Evolutionary conservation across 2,797 vertebrate species (phyloP).

Genomic region (Arrhamphus sclerolepis): DNA sequence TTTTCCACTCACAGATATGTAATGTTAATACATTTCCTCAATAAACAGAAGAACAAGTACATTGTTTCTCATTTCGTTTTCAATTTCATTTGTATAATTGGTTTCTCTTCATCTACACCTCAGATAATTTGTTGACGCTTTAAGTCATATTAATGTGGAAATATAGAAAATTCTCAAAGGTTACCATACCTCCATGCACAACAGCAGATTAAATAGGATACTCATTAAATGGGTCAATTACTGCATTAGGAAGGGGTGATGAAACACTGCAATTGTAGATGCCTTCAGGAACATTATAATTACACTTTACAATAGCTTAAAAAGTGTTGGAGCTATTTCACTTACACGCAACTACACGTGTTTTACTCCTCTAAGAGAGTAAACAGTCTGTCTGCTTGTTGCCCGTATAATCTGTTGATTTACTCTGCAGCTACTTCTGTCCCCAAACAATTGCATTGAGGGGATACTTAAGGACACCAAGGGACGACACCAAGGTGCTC

Average conservation of each 20-base stretch:
- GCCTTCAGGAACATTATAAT: constrained; percentile 9
- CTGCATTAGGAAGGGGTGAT: constrained; percentile 2
- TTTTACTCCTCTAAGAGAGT: constrained; percentile 15
- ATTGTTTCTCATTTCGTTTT: not conserved
- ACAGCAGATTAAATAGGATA: not conserved
- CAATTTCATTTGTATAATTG: not conserved
- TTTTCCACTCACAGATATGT: not conserved
- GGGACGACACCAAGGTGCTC: too few relatives aligned
- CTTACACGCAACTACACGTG: constrained; percentile 24
- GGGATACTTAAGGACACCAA: too few relatives aligned
- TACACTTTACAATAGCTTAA: constrained; percentile 6
- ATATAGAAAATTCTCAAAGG: not conserved
- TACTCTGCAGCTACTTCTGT: not conserved
- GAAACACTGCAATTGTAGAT: not conserved
- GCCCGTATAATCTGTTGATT: not conserved
- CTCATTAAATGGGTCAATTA: constrained; percentile 22
- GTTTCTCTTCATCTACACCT: constrained; percentile 1
- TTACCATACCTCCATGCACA: not conserved
- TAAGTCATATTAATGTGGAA: constrained; percentile 5
- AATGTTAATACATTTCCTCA: not conserved
- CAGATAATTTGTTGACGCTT: constrained; percentile 7
- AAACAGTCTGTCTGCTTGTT: constrained; percentile 1
- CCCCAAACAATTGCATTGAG: not conserved
- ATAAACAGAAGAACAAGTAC: not conserved
- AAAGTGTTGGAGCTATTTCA: constrained; percentile 8